These are phyloP conservation scores for Plectrocnemia conspersa DNA, from an alignment of 1,140 invertebrate species.

Conservation along the genomic window DNA sequence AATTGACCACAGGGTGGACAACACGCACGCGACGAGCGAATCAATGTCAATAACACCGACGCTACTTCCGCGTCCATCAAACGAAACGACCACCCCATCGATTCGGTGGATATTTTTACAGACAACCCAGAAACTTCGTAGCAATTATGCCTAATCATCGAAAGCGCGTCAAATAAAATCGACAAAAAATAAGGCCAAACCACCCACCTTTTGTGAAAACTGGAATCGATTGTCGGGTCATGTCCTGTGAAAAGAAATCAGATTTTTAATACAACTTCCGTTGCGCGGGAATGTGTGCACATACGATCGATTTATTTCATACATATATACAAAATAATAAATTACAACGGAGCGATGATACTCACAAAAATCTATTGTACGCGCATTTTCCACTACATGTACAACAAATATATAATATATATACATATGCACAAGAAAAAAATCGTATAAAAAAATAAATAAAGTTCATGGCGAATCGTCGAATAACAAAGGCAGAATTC, in stretches of 20 bases:
- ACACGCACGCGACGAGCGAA: not conserved
- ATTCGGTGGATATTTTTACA: too few species aligned
- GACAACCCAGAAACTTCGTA: too few species aligned
- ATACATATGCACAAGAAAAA: not conserved
- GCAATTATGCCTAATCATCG: too few species aligned
- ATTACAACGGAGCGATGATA: slow-evolving; percentile 1
- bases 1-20: not conserved
- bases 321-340: not conserved
- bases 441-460: too few species aligned
- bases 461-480: too few species aligned
- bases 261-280: too few species aligned
- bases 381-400: slow-evolving; percentile 4
- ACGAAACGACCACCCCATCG: not conserved
- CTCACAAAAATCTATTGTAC: slow-evolving; percentile 1
- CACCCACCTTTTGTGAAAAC: slow-evolving; percentile 50
- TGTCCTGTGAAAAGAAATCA: slow-evolving; percentile 47
- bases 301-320: too few species aligned
- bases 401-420: not conserved
- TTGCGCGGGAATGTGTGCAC: too few species aligned
- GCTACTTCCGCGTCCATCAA: slow-evolving; percentile 9
- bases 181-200: too few species aligned
- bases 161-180: too few species aligned
- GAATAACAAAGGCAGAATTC: too few species aligned
- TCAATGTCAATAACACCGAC: slow-evolving; percentile 19
- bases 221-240: slow-evolving; percentile 51